Conservation (phyloP, 1,140 invertebrate species). For the Lanistes nyassanus region DNA sequence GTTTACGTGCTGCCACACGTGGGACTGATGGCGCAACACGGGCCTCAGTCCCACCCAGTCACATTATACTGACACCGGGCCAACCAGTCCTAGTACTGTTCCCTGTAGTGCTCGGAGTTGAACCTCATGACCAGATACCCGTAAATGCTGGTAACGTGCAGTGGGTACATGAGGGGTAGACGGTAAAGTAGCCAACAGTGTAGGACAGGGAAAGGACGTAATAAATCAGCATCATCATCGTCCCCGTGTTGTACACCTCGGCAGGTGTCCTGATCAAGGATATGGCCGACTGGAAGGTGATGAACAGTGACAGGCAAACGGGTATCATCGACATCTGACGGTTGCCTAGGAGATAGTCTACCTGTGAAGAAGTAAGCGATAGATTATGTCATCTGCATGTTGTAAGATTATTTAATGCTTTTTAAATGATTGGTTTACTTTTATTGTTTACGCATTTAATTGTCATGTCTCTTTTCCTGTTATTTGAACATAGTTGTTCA, state of each 20-base stretch:
- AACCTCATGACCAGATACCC: conserved; percentile 81
- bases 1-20: too few relatives aligned
- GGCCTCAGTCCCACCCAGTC: too few relatives aligned
- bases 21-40: too few relatives aligned
- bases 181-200: conserved; percentile 42
- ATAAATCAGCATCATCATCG: conserved; percentile 16
- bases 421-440: too few relatives aligned
- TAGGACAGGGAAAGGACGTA: conserved; percentile 42
- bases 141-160: conserved; percentile 55
- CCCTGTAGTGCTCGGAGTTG: conserved; percentile 31
- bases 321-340: conserved; percentile 76
- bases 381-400: too few relatives aligned
- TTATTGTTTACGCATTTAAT: too few relatives aligned
- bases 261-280: conserved; percentile 86
- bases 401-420: too few relatives aligned
- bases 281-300: conserved; percentile 87
- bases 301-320: conserved; percentile 49
- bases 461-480: too few relatives aligned
- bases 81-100: too few relatives aligned
- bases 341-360: conserved; percentile 80
- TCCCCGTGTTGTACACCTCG: conserved; percentile 76
- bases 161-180: conserved; percentile 56
- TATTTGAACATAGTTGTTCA: too few relatives aligned
- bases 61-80: too few relatives aligned
- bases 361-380: conserved; percentile 26